Conservation (phyloP, 2,797 vertebrate species). For the Morelia viridis region DNA sequence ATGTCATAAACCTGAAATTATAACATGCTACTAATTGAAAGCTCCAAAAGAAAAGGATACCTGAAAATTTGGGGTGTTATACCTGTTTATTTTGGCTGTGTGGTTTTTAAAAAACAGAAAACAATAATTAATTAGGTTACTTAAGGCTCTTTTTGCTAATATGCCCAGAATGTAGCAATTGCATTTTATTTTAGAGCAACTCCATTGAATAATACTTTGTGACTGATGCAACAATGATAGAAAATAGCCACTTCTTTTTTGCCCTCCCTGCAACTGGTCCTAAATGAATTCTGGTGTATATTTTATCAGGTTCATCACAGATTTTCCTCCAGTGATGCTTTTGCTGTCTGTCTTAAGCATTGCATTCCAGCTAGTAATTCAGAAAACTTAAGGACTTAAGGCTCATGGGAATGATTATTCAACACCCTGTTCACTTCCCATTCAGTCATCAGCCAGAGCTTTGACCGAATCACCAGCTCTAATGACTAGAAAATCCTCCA, state of each 20-base stretch:
- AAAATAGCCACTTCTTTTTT: neutral
- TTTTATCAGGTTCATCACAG: neutral
- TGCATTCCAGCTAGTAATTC: neutral
- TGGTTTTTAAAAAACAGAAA: neutral
- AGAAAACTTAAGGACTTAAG: neutral
- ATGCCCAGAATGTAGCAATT: neutral
- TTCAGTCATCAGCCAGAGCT: neutral
- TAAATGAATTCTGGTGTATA: neutral
- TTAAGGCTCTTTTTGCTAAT: neutral
- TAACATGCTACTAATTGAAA: neutral
- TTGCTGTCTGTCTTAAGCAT: neutral
- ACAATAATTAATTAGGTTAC: neutral
- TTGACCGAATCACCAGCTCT: neutral
- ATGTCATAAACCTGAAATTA: neutral
- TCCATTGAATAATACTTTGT: neutral
- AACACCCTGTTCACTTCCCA: neutral
- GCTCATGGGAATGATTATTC: neutral
- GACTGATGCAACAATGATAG: neutral
- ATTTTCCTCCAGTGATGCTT: neutral
- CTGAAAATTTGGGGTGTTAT: constrained; percentile 1
- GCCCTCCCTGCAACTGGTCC: neutral
- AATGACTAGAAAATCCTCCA: neutral
- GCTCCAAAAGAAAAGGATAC: constrained; percentile 11
- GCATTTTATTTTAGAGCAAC: neutral
- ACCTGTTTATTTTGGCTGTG: neutral